Evolutionary conservation across 2,888 invertebrate species (phyloP).

Genomic region (Muschampia plurimacula): DNA sequence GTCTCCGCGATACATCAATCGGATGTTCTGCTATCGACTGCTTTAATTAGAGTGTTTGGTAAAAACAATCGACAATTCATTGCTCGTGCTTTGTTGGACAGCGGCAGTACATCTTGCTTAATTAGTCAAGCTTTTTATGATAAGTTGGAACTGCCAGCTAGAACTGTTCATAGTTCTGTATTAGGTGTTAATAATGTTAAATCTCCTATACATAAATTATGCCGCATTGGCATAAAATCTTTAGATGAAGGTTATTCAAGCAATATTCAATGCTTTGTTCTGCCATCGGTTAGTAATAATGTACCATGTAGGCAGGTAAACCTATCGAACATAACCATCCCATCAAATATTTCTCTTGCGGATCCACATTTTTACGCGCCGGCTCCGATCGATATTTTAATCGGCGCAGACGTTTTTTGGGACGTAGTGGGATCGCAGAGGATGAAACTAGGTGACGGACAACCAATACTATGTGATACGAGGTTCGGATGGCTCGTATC

Average conservation of each 20-base stretch:
- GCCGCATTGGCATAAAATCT: not conserved
- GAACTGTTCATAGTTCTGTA: not conserved
- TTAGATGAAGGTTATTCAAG: constrained; percentile 6
- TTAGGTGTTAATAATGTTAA: constrained; percentile 5
- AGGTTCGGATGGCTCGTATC: constrained; percentile 46
- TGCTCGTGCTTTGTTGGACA: constrained; percentile 20
- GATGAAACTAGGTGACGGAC: constrained; percentile 37
- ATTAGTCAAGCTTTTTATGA: constrained; percentile 16
- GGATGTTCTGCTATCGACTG: constrained; percentile 26
- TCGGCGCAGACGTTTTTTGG: constrained; percentile 49
- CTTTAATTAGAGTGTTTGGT: constrained; percentile 19
- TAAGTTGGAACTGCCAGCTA: not conserved
- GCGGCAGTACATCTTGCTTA: constrained; percentile 29
- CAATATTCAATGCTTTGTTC: constrained; percentile 13
- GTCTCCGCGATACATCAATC: not conserved
- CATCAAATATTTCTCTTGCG: constrained; percentile 43
- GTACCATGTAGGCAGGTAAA: constrained; percentile 38
- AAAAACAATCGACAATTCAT: constrained; percentile 9
- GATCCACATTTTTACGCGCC: constrained; percentile 46
- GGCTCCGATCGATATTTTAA: constrained; percentile 45
- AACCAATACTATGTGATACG: constrained; percentile 39
- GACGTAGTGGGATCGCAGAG: constrained; percentile 43
- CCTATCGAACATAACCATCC: constrained; percentile 41
- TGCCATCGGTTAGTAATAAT: constrained; percentile 3
- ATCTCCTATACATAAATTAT: not conserved